phyloP scores from a whole-genome alignment of 2,113 vertebrate species.

The Thermophis baileyi region DNA sequence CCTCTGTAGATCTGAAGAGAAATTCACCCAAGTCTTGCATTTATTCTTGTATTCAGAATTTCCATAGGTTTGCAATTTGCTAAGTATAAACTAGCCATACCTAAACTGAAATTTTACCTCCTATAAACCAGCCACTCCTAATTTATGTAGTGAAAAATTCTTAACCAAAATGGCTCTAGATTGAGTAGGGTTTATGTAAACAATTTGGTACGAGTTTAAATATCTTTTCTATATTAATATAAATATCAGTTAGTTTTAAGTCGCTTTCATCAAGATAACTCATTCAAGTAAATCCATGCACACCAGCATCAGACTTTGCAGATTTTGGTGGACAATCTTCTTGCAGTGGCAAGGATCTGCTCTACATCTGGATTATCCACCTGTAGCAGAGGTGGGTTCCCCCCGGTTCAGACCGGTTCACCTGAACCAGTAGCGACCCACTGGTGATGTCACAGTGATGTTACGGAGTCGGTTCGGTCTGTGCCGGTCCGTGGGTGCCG shows the following conservation, averaged over 20 bases:
- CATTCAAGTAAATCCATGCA: neutral
- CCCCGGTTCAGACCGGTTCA: too few species aligned
- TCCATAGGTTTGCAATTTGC: slow-evolving; percentile 25
- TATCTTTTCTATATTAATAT: neutral
- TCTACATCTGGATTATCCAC: neutral
- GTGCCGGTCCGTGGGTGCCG: too few species aligned
- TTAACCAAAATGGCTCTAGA: neutral
- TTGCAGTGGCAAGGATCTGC: neutral
- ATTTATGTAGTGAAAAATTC: neutral
- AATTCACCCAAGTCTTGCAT: slow-evolving; percentile 47
- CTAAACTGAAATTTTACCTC: neutral
- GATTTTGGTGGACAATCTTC: neutral
- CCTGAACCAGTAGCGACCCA: too few species aligned
- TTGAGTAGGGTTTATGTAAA: neutral
- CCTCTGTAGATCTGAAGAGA: slow-evolving; percentile 24
- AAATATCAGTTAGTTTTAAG: neutral
- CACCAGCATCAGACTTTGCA: neutral
- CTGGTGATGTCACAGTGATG: too few species aligned
- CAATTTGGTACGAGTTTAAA: slow-evolving; percentile 46
- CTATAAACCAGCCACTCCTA: neutral
- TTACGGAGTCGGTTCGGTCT: too few species aligned
- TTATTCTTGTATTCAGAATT: slow-evolving; percentile 48
- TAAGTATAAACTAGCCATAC: neutral
- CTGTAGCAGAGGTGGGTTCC: too few species aligned
- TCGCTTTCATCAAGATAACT: neutral